Evolutionary conservation across 2,888 invertebrate species (phyloP).

Genomic region (Dicyrtoma fusca): DNA sequence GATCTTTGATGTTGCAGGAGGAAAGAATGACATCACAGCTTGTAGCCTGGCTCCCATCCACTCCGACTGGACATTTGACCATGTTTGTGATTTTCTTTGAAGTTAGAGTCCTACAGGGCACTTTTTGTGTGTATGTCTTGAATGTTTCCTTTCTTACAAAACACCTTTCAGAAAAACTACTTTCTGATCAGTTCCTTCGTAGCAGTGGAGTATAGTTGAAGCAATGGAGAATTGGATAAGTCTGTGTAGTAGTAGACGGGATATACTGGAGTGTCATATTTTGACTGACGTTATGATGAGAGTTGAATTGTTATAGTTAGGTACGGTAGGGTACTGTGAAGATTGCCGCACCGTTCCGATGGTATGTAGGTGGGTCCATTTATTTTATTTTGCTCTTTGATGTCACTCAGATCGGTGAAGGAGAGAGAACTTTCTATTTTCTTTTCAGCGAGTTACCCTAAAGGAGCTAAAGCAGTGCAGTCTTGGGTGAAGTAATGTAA

Average conservation of each 20-base stretch:
- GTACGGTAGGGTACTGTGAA: no score
- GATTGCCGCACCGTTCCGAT: background rate
- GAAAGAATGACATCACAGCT: background rate
- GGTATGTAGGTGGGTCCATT: conserved; percentile 42
- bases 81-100: conserved; percentile 3
- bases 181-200: background rate
- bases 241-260: conserved; percentile 10
- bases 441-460: conserved; percentile 38
- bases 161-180: conserved; percentile 24
- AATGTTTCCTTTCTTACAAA: conserved; percentile 10
- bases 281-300: background rate
- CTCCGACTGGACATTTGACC: no score
- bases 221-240: background rate
- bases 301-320: conserved; percentile 26
- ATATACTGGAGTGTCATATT: no score
- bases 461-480: conserved; percentile 7
- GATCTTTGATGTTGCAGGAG: conserved; percentile 23
- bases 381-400: conserved; percentile 44
- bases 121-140: conserved; percentile 9
- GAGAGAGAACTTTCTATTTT: conserved; percentile 44
- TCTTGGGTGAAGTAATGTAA: conserved; percentile 9
- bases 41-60: no score
- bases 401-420: conserved; percentile 41
- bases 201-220: no score
- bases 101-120: background rate